Evolutionary conservation across 2,888 invertebrate genomes (phyloP), one percentile per base, ranked within the genome.

Genomic region (Hirtodrosophila cameraria): DNA sequence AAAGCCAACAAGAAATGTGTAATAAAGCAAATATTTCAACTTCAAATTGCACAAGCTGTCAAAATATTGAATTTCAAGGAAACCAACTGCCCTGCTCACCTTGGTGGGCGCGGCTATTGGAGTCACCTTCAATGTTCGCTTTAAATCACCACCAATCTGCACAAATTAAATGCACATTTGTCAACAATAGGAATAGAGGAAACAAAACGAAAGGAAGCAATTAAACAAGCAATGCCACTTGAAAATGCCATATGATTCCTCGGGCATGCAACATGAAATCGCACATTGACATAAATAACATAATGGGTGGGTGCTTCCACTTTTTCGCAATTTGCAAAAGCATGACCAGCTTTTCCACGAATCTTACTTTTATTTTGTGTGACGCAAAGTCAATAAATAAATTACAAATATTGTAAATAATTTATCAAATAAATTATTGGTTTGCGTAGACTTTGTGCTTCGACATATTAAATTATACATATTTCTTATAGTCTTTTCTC

Each of bases 151-250:
- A 27, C 23, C 33, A 15, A 31, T 15, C 31, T 53, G 73, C 71
- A 73, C 62, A 66, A 71, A 66, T 74, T 53, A 70, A 74, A 66
- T 71, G 66, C 71, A 74, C 61, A 73, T 73, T 73, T 73, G 71
- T 70, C 66, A 65, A 53, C 52, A 36, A 28, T 8, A 33, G 16
- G 33, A n/a, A n/a, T n/a, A n/a, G 41, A 9, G 31, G 8, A 3
- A 8, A 16, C n/a, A 7, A 31, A 41, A 30, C 28, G 20, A 55
- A 42, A 36, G 72, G 54, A 74, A 59, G 71, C 66, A 75, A 70
- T 72, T 75, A 70, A 59, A 46, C 54, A 52, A 60, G 50, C 61
- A 60, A 57, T 66, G 65, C 58, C 61, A 66, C 66, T 62, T 35
- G 28, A 35, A 49, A 39, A 33, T 72, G 54, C 55, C 42, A 15